Evolutionary conservation across 2,113 vertebrate genomes (phyloP).

Genomic region (Steatornis caripensis): DNA sequence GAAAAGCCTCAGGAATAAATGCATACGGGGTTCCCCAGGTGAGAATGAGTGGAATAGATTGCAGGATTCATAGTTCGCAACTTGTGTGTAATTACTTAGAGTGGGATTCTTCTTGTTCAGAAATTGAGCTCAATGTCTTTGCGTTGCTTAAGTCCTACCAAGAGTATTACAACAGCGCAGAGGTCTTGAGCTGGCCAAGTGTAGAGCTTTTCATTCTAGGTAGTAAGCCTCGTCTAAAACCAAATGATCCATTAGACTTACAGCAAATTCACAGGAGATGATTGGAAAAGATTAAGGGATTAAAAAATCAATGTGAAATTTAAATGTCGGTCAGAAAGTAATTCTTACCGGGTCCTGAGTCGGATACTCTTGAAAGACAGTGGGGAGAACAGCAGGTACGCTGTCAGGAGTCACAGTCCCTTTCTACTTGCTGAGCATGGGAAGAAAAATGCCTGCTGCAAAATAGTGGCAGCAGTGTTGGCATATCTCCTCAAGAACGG

Average conservation of each 20-base stretch:
- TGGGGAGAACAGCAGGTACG: background rate
- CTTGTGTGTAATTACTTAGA: background rate
- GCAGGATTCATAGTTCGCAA: background rate
- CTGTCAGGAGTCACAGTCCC: background rate
- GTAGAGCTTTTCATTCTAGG: background rate
- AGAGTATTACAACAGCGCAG: background rate
- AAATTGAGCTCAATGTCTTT: background rate
- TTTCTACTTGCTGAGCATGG: background rate
- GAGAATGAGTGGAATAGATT: background rate
- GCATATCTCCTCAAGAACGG: background rate
- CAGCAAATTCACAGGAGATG: background rate
- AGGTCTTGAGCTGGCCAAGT: background rate
- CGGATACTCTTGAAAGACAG: background rate
- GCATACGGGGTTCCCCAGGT: background rate
- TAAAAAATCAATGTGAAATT: background rate
- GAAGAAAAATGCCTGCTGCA: background rate
- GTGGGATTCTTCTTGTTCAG: background rate
- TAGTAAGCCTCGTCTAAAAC: background rate
- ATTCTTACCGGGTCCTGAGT: background rate
- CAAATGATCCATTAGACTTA: background rate
- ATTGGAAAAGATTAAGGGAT: background rate
- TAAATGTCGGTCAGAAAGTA: background rate
- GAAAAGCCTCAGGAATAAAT: background rate
- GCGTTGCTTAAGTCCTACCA: background rate
- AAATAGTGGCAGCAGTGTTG: background rate